phyloP scores from a whole-genome alignment of 2,113 vertebrate genomes.

The Stictonetta naevosa region DNA sequence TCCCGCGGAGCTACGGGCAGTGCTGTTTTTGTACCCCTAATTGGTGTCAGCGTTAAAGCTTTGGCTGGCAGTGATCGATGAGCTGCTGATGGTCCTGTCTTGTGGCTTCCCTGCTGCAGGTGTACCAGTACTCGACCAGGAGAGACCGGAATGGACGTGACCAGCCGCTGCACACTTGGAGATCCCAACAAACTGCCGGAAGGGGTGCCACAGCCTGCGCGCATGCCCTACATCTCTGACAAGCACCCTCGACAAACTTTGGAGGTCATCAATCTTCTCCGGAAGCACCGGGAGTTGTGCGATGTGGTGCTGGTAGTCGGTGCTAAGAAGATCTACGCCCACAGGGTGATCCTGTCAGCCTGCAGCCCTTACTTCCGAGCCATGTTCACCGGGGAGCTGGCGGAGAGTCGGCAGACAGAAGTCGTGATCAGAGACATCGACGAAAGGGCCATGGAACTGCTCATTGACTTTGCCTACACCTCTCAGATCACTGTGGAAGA shows the following conservation, averaged over 20 bases:
- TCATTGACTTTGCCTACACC: constrained; percentile 98
- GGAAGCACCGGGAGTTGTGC: constrained; percentile 96
- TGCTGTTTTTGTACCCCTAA: rapidly evolving
- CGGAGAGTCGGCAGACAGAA: constrained; percentile 95
- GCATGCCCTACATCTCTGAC: constrained; percentile 98
- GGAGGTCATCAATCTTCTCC: constrained; percentile 96
- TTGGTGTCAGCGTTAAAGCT: rapidly evolving
- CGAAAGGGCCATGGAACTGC: constrained; percentile 96
- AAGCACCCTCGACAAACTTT: constrained; percentile 97
- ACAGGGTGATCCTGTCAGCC: constrained; percentile 95
- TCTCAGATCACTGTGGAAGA: constrained; percentile 99
- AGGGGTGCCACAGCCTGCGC: constrained; percentile 96
- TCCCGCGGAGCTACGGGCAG: rapidly evolving
- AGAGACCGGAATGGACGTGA: constrained; percentile 99
- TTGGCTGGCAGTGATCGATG: neutral
- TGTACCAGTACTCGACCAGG: constrained; percentile 91
- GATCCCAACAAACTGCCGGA: constrained; percentile 99
- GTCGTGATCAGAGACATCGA: constrained; percentile 98
- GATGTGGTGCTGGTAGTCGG: constrained; percentile 98
- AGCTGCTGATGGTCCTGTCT: neutral
- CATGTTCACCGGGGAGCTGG: constrained; percentile 98
- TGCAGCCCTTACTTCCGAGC: constrained; percentile 98
- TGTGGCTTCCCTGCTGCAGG: constrained; percentile 71
- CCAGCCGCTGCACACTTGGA: constrained; percentile 97
- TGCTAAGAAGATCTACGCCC: constrained; percentile 97